Conservation (phyloP, 2,797 vertebrate genomes). For the Chloroceryle amazona region DNA sequence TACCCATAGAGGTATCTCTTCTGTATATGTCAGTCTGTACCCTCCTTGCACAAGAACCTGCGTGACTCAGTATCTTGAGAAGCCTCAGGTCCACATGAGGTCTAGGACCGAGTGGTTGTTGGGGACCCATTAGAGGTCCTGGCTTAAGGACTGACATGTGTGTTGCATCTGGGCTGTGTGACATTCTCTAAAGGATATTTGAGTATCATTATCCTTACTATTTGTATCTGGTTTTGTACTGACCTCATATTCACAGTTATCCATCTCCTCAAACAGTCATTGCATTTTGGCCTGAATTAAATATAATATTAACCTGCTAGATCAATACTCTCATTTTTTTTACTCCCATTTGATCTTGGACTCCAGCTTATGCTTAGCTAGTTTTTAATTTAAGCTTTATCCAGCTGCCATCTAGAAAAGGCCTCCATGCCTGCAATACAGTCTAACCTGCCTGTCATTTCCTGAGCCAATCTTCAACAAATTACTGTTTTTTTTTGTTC, state of each 20-base stretch:
- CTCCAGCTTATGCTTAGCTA: background rate
- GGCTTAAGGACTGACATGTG: background rate
- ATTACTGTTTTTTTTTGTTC: background rate
- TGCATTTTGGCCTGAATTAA: background rate
- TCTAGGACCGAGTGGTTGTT: background rate
- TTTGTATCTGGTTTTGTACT: background rate
- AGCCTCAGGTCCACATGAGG: fast-evolving
- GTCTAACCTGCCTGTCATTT: slow-evolving; percentile 28
- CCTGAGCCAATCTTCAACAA: background rate
- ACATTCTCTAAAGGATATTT: background rate
- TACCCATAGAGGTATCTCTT: background rate
- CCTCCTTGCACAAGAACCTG: background rate
- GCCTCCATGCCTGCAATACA: background rate
- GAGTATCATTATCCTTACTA: background rate
- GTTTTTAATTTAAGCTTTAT: slow-evolving; percentile 20
- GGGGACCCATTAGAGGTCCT: background rate
- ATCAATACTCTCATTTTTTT: background rate
- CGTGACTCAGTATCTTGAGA: background rate
- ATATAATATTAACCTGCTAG: background rate
- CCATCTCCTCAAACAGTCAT: background rate
- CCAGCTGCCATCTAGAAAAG: background rate
- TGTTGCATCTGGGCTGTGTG: background rate
- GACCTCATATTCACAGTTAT: background rate
- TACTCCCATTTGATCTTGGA: background rate
- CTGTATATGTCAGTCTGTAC: background rate